Evolutionary conservation across 2,888 invertebrate genomes (phyloP).

Genomic region (Drosophila suboccidentalis): DNA sequence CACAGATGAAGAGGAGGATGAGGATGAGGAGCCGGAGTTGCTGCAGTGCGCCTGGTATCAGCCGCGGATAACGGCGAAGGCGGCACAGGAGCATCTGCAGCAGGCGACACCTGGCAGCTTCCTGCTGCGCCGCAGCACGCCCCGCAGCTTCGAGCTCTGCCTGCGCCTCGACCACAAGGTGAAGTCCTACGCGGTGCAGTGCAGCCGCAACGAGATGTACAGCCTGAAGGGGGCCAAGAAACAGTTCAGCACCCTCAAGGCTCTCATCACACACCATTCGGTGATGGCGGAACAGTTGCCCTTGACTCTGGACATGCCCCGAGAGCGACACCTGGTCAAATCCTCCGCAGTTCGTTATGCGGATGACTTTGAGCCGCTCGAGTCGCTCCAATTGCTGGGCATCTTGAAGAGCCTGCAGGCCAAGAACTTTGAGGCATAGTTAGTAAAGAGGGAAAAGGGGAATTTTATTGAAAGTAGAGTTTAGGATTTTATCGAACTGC

Average conservation of each 20-base stretch:
- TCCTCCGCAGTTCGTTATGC: constrained; percentile 86
- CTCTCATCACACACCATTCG: constrained; percentile 98
- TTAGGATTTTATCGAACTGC: constrained; percentile 61
- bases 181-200: constrained; percentile 72
- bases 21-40: constrained; percentile 67
- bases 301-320: constrained; percentile 93
- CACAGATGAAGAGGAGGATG: constrained; percentile 67
- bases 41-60: constrained; percentile 79
- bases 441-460: background rate
- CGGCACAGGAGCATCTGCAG: constrained; percentile 69
- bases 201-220: constrained; percentile 71
- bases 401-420: constrained; percentile 80
- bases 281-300: constrained; percentile 98
- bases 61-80: constrained; percentile 76
- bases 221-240: constrained; percentile 95
- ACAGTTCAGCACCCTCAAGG: constrained; percentile 95
- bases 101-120: constrained; percentile 74
- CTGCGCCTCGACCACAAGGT: constrained; percentile 78
- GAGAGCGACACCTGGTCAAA: constrained; percentile 83
- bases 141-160: constrained; percentile 73
- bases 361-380: constrained; percentile 91
- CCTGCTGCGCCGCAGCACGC: constrained; percentile 77
- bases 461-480: background rate
- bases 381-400: constrained; percentile 87
- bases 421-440: constrained; percentile 72